These are phyloP conservation scores for Plodia interpunctella DNA, from an alignment of 1,140 invertebrate species.

Conservation along the genomic window DNA sequence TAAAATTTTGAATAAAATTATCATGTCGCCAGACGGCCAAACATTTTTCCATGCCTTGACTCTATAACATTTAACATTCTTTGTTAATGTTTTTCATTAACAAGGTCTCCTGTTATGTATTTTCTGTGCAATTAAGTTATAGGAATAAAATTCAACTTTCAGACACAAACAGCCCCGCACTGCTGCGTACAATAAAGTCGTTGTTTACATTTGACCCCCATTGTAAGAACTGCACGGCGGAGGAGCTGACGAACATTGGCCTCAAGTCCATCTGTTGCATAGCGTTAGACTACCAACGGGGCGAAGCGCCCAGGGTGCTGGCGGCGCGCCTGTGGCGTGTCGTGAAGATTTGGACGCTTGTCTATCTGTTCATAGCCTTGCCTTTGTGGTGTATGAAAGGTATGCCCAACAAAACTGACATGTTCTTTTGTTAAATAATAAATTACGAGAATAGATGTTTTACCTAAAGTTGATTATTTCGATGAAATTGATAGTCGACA, in stretches of 20 bases:
- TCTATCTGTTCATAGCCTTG: conserved; percentile 38
- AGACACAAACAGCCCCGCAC: conserved; percentile 7
- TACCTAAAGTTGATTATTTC: no score
- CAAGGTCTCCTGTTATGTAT: no score
- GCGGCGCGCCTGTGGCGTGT: conserved; percentile 23
- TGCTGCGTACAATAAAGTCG: not conserved
- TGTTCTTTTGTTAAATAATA: no score
- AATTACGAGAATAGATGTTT: no score
- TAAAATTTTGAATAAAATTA: no score
- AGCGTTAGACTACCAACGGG: conserved; percentile 14
- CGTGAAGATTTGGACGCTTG: conserved; percentile 33
- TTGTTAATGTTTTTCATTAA: no score
- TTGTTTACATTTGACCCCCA: conserved; percentile 8
- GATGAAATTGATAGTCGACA: no score
- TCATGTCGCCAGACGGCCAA: no score
- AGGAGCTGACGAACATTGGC: conserved; percentile 15
- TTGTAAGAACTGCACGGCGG: conserved; percentile 12
- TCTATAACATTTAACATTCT: no score
- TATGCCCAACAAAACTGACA: no score
- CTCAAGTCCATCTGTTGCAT: conserved; percentile 19
- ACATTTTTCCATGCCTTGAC: no score
- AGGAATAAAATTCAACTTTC: not conserved
- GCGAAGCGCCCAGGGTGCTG: conserved; percentile 1
- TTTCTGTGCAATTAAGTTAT: no score
- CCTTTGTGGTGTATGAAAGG: conserved; percentile 53